Evolutionary conservation across 2,888 invertebrate species (phyloP).

Genomic region (Therioaphis trifolii): DNA sequence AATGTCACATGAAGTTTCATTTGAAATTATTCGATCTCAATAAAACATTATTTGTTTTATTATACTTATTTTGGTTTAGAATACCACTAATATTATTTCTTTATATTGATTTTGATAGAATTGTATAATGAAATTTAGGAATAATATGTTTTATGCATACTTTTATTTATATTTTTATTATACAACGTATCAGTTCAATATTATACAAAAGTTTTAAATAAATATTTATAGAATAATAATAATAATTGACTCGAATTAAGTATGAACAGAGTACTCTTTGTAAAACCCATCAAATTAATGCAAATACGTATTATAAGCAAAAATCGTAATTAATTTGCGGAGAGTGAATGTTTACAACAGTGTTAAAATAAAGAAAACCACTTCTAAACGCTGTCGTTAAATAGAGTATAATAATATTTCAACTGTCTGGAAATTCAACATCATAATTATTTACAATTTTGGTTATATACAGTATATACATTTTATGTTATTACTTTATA

Average conservation of each 20-base stretch:
- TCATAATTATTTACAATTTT: background rate
- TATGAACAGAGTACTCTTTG: background rate
- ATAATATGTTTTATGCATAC: too few relatives aligned
- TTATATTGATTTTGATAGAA: too few relatives aligned
- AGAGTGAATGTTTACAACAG: background rate
- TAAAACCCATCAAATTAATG: background rate
- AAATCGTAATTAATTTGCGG: background rate
- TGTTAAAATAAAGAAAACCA: background rate
- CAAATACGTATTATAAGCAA: background rate
- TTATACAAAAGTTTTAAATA: background rate
- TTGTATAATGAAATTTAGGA: background rate
- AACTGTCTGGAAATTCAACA: background rate
- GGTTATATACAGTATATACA: too few relatives aligned
- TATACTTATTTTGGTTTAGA: background rate
- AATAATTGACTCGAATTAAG: background rate
- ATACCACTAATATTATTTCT: too few relatives aligned
- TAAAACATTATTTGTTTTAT: background rate
- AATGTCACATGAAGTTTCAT: background rate
- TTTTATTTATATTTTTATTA: too few relatives aligned
- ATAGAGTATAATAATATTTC: too few relatives aligned
- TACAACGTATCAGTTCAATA: too few relatives aligned
- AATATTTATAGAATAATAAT: background rate
- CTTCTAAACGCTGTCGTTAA: background rate
- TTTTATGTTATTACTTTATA: too few relatives aligned
- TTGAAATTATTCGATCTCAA: background rate